Base-by-base conservation (phyloP, 1,140 invertebrate species). In the Drosophila punjabiensis region DNA sequence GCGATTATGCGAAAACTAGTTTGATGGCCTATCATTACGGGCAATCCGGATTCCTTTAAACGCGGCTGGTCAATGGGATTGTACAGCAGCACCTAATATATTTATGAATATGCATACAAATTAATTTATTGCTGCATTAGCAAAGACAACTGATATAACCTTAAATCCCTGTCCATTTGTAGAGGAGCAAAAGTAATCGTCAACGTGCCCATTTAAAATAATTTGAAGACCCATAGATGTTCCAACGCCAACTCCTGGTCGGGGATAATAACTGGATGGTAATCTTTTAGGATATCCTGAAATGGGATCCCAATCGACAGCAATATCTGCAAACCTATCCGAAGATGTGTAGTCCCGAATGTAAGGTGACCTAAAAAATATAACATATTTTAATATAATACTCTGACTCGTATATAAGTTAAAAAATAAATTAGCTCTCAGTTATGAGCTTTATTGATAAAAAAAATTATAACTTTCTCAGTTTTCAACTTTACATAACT, bases 131-230 rank as follows among this genome's bases (percentile, higher is more conserved):
- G 14, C 20, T 39, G 55, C 14, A 28, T n/a, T 24, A 28, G 0
- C 3, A 28, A 56, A 11, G 8, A 39, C 5, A 56, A 39, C 33
- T 39, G 2, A 33, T 18, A 33, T 11, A 39, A 85, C 96, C 94
- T 97, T 97, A 85, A 97, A 97, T n/a, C 97, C 96, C 30, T 95
- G 94, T 62, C 96, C 96, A 78, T 95, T 95, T 2, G 96, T 96
- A 1, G 96, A 96, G 5, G 96, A 96, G 74, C 96, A 97, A 88
- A 95, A 96, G 90, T 97, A 97, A 79, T 97, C 95, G 14, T 95
- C 93, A 0, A 95, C 68, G 58, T 96, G 94, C 2, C 95, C 96
- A 89, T 97, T 96, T 8, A 97, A 88, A 2, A 96, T 93, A 16
- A 97, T 83, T 24, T 95, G 95, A n/a, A 97, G 88, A 4, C 96